Evolutionary conservation across 2,797 vertebrate species (phyloP).

Genomic region (Graptemys geographica): DNA sequence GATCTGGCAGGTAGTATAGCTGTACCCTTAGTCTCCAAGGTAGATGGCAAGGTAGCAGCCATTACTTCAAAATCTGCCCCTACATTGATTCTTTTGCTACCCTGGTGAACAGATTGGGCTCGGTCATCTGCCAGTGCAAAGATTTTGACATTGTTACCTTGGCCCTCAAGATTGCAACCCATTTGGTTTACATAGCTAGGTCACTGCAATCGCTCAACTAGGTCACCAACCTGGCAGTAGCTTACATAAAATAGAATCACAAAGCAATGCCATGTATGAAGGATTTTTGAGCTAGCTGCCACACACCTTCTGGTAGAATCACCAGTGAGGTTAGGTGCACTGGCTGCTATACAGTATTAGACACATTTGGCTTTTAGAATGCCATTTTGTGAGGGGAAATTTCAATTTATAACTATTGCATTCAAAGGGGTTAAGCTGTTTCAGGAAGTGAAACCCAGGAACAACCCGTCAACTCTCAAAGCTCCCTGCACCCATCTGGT

Average conservation of each 20-base stretch:
- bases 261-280: background rate
- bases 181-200: background rate
- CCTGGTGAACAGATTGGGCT: background rate
- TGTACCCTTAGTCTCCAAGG: background rate
- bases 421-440: fast-evolving
- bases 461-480: background rate
- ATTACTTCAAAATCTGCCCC: background rate
- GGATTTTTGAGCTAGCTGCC: background rate
- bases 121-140: background rate
- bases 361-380: background rate
- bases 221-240: background rate
- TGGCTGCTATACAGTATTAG: background rate
- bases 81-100: background rate
- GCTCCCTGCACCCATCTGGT: background rate
- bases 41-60: background rate
- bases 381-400: background rate
- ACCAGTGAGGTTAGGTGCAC: background rate
- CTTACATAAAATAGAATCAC: background rate
- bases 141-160: background rate
- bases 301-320: background rate
- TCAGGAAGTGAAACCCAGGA: background rate
- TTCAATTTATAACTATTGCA: background rate
- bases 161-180: background rate
- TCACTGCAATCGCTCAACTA: background rate
- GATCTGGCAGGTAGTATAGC: no score